These are phyloP conservation scores for Oncopeltus fasciatus DNA, from an alignment of 1,140 invertebrate genomes.

Conservation along the genomic window DNA sequence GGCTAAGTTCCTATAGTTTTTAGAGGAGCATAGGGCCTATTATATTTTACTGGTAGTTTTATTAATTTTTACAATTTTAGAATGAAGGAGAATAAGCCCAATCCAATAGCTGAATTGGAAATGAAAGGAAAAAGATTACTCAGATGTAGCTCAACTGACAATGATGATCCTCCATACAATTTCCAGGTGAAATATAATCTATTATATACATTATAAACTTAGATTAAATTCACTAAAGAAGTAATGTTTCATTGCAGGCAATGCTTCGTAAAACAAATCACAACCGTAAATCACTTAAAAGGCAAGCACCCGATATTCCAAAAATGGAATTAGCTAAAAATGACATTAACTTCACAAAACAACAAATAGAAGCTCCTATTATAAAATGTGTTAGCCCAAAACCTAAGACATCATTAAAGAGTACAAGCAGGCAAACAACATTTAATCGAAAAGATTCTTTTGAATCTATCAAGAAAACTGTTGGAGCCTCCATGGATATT, in stretches of 20 bases:
- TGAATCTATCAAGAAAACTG: slow-evolving; percentile 7
- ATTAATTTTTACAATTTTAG: no score
- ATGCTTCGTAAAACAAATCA: slow-evolving; percentile 68
- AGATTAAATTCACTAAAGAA: background rate
- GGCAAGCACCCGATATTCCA: slow-evolving; percentile 16
- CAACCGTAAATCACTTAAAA: slow-evolving; percentile 52
- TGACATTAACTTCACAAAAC: background rate
- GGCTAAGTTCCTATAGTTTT: no score
- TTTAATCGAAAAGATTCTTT: slow-evolving; percentile 4
- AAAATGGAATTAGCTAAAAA: background rate
- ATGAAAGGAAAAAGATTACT: slow-evolving; percentile 31
- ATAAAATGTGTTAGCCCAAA: no score
- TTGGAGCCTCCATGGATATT: slow-evolving; percentile 1
- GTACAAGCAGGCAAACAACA: no score
- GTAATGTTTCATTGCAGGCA: slow-evolving; percentile 34
- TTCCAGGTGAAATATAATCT: slow-evolving; percentile 40
- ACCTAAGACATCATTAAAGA: no score
- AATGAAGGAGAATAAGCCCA: slow-evolving; percentile 25
- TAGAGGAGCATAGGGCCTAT: no score
- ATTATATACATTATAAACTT: background rate
- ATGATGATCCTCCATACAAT: slow-evolving; percentile 62
- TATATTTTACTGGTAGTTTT: no score
- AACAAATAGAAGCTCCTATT: no score
- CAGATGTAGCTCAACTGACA: slow-evolving; percentile 26
- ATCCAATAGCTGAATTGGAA: slow-evolving; percentile 39